Evolutionary conservation across 2,888 invertebrate species (phyloP).

Genomic region (Conchocele bisecta): DNA sequence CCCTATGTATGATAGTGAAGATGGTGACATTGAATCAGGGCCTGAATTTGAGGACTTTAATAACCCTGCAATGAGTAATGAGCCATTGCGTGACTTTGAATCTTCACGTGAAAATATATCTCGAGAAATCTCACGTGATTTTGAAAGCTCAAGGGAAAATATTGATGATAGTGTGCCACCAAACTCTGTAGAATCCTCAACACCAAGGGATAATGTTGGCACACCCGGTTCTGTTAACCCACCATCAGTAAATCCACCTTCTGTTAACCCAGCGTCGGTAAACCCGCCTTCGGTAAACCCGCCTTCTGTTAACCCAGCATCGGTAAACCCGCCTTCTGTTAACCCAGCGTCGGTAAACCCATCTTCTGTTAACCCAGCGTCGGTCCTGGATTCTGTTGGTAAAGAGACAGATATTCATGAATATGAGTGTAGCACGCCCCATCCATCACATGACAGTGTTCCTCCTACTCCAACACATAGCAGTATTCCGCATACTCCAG

Average conservation of each 20-base stretch:
- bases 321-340: too few species aligned
- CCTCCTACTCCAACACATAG: slow-evolving; percentile 56
- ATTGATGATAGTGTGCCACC: slow-evolving; percentile 54
- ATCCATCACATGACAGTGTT: slow-evolving; percentile 54
- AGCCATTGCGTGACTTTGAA: slow-evolving; percentile 57
- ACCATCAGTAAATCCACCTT: slow-evolving; percentile 13
- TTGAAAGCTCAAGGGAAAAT: slow-evolving; percentile 59
- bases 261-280: slow-evolving; percentile 39
- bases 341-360: too few species aligned
- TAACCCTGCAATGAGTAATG: slow-evolving; percentile 54
- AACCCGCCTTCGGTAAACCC: too few species aligned
- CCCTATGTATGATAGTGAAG: slow-evolving; percentile 68
- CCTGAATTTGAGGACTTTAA: slow-evolving; percentile 63
- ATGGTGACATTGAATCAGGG: slow-evolving; percentile 68
- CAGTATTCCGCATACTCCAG: slow-evolving; percentile 53
- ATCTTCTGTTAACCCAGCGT: too few species aligned
- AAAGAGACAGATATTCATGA: background rate
- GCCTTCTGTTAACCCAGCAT: too few species aligned
- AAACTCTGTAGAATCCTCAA: slow-evolving; percentile 56
- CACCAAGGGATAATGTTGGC: slow-evolving; percentile 34
- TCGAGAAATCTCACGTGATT: slow-evolving; percentile 55
- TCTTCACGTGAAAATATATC: slow-evolving; percentile 57
- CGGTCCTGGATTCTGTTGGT: background rate
- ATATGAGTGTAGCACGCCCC: slow-evolving; percentile 10
- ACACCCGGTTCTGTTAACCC: slow-evolving; percentile 52